Evolutionary conservation across 2,797 vertebrate species (phyloP).

Genomic region (Myotis findleyi): DNA sequence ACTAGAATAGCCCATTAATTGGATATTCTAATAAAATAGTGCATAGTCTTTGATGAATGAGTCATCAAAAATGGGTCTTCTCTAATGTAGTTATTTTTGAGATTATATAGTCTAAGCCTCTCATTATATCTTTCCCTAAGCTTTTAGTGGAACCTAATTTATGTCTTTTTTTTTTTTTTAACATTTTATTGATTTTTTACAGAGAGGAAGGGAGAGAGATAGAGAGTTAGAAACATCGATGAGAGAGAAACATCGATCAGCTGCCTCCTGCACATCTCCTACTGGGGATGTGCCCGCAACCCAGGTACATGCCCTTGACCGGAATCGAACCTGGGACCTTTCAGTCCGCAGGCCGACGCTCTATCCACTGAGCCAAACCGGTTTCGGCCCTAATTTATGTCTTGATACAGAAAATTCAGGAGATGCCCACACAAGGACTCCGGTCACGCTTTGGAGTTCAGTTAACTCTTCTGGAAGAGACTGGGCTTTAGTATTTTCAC

Average conservation of each 20-base stretch:
- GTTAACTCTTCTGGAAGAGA: neutral
- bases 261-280: too few species aligned
- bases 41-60: neutral
- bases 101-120: neutral
- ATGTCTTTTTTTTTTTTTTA: too few species aligned
- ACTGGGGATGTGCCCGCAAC: too few species aligned
- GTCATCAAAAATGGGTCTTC: neutral
- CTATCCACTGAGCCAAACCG: too few species aligned
- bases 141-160: neutral
- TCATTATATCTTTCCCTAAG: neutral
- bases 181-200: too few species aligned
- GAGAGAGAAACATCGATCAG: too few species aligned
- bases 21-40: neutral
- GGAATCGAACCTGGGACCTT: too few species aligned
- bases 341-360: too few species aligned
- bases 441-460: neutral
- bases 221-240: too few species aligned
- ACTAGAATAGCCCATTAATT: neutral
- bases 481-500: neutral
- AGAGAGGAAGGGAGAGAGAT: too few species aligned
- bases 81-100: neutral
- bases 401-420: neutral
- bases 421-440: neutral
- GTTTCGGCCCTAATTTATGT: neutral
- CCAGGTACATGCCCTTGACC: too few species aligned